Base-by-base conservation (phyloP, 2,113 vertebrate species). In the Cephalopholis sonnerati region DNA sequence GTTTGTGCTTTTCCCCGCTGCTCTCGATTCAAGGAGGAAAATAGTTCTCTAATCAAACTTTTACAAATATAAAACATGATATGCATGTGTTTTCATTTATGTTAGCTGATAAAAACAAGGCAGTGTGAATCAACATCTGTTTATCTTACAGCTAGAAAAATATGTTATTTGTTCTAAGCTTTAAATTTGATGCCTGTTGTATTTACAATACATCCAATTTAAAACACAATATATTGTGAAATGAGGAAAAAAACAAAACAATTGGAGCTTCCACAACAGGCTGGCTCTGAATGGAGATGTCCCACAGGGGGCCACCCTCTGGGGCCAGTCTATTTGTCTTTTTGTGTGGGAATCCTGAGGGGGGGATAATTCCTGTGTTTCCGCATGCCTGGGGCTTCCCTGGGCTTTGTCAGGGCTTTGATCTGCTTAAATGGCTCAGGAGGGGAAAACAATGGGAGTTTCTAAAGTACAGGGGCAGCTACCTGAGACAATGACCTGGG, bases 1-100 rank as follows among this genome's bases (percentile, higher is more conserved):
- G 82, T 96, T 97, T 95, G 94, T 95, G 95, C 94, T 81, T 95
- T 44, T 94, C 85, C 36, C 69, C n/a, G 41, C 91, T 75, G 79
- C 91, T 92, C 90, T 95, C 41, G 51, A 44, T 13, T 55, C 57
- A 70, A 53, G 66, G 62, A 46, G 59, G 68, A 66, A 87, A 74
- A 74, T 50, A 20, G 46, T 29, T 68, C 27, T 68, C 36, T 36
- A 25, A 13, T 62, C 27, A 65, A 71, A 74, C 70, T 87, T 83
- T 27, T 41, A 58, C 46, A 48, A 32, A 66, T 79, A 41, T 65
- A 54, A 79, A 79, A 70, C 25, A 76, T 27, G 16, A 29, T 64
- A 65, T 65, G n/a, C 20, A 24, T 74, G 59, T 29, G 17, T 76
- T 76, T 29, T 22, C 58, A n/a, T 32, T 79, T 2, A 58, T 69